Evolutionary conservation across 2,113 vertebrate species (phyloP).

Genomic region (Takifugu bimaculatus): DNA sequence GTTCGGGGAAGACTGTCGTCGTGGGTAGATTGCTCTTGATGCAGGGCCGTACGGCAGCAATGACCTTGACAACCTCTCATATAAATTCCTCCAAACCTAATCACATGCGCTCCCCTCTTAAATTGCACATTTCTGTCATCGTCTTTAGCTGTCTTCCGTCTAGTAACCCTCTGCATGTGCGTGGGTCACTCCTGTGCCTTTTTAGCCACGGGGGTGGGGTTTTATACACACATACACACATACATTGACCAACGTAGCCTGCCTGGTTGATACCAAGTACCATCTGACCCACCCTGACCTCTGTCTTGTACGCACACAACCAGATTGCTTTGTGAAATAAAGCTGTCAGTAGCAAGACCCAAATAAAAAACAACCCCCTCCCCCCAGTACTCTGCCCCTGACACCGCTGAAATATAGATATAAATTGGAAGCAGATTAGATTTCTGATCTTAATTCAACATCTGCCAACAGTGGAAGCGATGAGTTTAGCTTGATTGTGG

Average conservation of each 20-base stretch:
- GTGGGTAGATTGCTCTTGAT: conserved; percentile 10
- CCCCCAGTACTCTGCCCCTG: conserved; percentile 82
- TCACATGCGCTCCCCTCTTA: conserved; percentile 49
- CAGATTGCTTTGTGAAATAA: conserved; percentile 99
- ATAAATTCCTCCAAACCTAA: conserved; percentile 51
- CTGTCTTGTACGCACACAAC: conserved; percentile 85
- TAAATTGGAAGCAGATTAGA: conserved; percentile 96
- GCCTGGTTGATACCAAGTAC: conserved; percentile 65
- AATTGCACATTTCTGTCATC: conserved; percentile 38
- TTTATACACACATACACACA: conserved; percentile 29
- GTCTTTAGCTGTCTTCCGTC: conserved; percentile 38
- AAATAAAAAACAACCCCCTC: conserved; percentile 93
- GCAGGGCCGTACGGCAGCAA: conserved; percentile 3
- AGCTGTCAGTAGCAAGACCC: conserved; percentile 95
- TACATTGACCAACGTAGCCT: conserved; percentile 50
- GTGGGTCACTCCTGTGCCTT: conserved; percentile 16
- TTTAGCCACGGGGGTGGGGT: conserved; percentile 18
- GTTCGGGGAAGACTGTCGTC: neutral
- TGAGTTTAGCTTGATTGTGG: conserved; percentile 41
- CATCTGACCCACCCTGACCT: conserved; percentile 87
- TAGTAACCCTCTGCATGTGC: conserved; percentile 21
- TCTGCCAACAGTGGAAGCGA: conserved; percentile 85
- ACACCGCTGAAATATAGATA: conserved; percentile 97
- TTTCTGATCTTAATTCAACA: conserved; percentile 94
- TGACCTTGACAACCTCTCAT: conserved; percentile 31